A percentile compares a stretch with the other conserved stretches of the same genome.
Conservation (phyloP, 1,140 invertebrate species). For the Microplitis demolitor region DNA sequence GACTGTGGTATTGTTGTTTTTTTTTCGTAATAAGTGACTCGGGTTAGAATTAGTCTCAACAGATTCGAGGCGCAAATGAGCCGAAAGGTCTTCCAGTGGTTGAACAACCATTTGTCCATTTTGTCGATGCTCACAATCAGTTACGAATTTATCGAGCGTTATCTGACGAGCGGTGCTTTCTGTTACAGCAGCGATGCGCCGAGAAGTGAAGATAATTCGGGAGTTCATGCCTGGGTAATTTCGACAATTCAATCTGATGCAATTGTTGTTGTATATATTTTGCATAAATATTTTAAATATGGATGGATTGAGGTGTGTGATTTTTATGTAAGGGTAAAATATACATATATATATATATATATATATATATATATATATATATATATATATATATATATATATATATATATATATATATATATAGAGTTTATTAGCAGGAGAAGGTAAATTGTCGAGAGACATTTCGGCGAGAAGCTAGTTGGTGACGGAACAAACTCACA, state of each 20-base stretch:
- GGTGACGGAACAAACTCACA: neutral
- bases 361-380: too few species aligned
- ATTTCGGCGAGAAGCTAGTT: neutral
- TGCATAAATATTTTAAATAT: neutral
- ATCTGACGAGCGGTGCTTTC: neutral
- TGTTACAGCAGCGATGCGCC: neutral
- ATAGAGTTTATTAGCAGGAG: neutral
- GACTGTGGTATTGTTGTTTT: too few species aligned
- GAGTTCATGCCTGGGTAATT: neutral
- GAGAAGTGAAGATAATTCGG: neutral
- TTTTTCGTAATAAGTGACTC: too few species aligned
- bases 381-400: too few species aligned
- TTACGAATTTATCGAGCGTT: neutral
- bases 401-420: too few species aligned
- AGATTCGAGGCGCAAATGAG: too few species aligned
- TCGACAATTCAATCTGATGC: neutral
- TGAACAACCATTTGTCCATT: too few species aligned
- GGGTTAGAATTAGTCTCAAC: too few species aligned
- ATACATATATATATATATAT: too few species aligned
- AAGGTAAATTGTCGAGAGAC: neutral
- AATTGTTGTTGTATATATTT: neutral
- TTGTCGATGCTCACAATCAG: neutral
- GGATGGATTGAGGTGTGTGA: too few species aligned
- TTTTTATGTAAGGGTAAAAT: too few species aligned
- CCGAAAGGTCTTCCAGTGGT: too few species aligned